These are phyloP conservation scores for Pachymerium ferrugineum DNA, from an alignment of 2,888 invertebrate species.

Conservation along the genomic window DNA sequence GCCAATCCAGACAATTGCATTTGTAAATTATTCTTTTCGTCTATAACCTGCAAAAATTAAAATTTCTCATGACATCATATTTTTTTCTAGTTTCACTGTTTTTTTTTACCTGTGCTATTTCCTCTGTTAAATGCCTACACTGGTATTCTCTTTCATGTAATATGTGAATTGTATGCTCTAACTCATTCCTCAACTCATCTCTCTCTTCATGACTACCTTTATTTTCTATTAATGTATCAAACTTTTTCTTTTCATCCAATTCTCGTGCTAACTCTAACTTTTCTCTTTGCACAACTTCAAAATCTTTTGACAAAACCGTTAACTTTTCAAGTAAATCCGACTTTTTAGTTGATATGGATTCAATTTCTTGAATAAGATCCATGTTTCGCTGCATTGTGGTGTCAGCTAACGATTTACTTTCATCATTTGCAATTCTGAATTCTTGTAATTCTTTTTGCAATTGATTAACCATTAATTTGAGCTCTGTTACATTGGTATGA, in stretches of 20 bases:
- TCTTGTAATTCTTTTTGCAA: background rate
- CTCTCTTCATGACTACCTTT: too few species aligned
- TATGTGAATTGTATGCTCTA: constrained; percentile 76
- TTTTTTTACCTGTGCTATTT: constrained; percentile 59
- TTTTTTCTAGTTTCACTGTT: background rate
- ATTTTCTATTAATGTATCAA: too few species aligned
- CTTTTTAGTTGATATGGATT: background rate
- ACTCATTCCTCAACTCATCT: constrained; percentile 54
- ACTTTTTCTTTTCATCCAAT: background rate
- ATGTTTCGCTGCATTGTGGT: background rate
- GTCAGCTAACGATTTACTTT: too few species aligned
- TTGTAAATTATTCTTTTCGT: background rate
- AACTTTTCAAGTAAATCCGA: background rate
- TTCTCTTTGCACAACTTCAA: background rate
- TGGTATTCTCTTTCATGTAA: constrained; percentile 78
- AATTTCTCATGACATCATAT: background rate
- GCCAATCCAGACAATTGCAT: background rate
- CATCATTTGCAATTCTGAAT: too few species aligned
- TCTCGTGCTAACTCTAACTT: background rate
- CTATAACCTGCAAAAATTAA: background rate
- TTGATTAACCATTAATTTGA: background rate
- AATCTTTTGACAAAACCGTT: background rate
- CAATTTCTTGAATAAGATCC: background rate
- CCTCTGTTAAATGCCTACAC: constrained; percentile 78
- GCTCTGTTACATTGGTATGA: background rate